These are phyloP conservation scores for Drosophila teissieri DNA, from an alignment of 1,140 invertebrate species.

Conservation along the genomic window DNA sequence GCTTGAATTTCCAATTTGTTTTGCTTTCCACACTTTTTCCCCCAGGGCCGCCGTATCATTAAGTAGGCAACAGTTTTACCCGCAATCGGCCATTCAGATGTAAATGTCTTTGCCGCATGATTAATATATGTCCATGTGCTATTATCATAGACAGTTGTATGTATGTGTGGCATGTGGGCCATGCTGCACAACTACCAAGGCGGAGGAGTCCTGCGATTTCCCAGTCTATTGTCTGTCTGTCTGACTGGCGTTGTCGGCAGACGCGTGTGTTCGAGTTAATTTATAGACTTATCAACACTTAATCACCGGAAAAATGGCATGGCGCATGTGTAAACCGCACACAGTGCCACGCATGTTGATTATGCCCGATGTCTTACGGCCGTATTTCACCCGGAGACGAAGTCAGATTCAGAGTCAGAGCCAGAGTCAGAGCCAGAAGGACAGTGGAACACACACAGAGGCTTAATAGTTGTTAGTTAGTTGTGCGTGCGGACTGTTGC, in stretches of 20 bases:
- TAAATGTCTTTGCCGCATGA: conserved; percentile 62
- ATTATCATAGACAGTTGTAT: conserved; percentile 7
- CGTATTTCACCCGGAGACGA: conserved; percentile 53
- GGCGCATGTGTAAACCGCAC: conserved; percentile 58
- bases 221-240: conserved; percentile 36
- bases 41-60: conserved; percentile 17
- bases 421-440: conserved; percentile 2
- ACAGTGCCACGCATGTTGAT: conserved; percentile 79
- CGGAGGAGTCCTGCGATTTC: neutral
- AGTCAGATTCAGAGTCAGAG: conserved; percentile 21
- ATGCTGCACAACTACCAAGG: neutral
- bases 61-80: conserved; percentile 54
- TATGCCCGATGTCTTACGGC: conserved; percentile 45
- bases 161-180: conserved; percentile 11
- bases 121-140: conserved; percentile 53
- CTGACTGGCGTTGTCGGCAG: conserved; percentile 36
- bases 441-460: conserved; percentile 21
- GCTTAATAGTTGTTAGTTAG: conserved; percentile 83
- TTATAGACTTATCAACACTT: conserved; percentile 84
- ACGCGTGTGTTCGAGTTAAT: conserved; percentile 74
- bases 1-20: conserved; percentile 39
- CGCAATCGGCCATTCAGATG: conserved; percentile 41
- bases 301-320: conserved; percentile 81
- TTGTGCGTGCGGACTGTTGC: conserved; percentile 64
- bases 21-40: conserved; percentile 27